Conservation (phyloP, 2,113 vertebrate genomes). For the Gasterosteus nipponicus region DNA sequence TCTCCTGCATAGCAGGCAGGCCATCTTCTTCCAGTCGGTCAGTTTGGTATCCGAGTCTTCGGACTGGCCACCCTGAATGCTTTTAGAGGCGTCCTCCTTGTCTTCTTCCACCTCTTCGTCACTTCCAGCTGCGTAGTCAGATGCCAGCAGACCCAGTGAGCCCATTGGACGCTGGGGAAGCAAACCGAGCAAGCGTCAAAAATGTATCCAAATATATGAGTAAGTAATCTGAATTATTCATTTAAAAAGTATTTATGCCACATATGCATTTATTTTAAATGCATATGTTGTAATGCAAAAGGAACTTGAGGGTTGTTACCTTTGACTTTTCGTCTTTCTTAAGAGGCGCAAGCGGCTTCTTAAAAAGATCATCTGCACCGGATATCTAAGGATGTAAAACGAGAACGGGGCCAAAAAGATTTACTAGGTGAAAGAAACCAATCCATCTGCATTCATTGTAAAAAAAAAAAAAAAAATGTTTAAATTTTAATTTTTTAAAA, state of each 20-base stretch:
- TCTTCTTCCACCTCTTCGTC: slow-evolving; percentile 95
- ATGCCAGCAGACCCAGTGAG: slow-evolving; percentile 91
- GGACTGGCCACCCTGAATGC: slow-evolving; percentile 73
- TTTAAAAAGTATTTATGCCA: too few relatives aligned
- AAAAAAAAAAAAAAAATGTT: not conserved
- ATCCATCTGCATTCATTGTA: not conserved
- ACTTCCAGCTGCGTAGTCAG: slow-evolving; percentile 94
- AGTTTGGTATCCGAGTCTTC: slow-evolving; percentile 88
- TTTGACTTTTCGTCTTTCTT: slow-evolving; percentile 90
- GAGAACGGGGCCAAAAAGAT: not conserved
- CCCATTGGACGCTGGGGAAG: slow-evolving; percentile 88
- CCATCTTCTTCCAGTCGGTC: slow-evolving; percentile 98
- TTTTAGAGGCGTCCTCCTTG: slow-evolving; percentile 83
- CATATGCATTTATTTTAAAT: too few relatives aligned
- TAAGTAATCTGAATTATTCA: not conserved
- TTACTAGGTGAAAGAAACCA: not conserved
- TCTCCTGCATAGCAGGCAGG: slow-evolving; percentile 93
- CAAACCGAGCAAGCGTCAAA: not conserved
- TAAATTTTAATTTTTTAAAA: too few relatives aligned
- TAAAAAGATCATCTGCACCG: slow-evolving; percentile 90
- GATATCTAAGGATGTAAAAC: slow-evolving; percentile 63
- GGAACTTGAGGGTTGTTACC: slow-evolving; percentile 55
- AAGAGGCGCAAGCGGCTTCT: slow-evolving; percentile 92
- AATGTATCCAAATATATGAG: not conserved
- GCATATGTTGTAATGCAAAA: not conserved